These are phyloP conservation scores for Sebastes fasciatus DNA, from an alignment of 2,113 vertebrate species.

Conservation along the genomic window DNA sequence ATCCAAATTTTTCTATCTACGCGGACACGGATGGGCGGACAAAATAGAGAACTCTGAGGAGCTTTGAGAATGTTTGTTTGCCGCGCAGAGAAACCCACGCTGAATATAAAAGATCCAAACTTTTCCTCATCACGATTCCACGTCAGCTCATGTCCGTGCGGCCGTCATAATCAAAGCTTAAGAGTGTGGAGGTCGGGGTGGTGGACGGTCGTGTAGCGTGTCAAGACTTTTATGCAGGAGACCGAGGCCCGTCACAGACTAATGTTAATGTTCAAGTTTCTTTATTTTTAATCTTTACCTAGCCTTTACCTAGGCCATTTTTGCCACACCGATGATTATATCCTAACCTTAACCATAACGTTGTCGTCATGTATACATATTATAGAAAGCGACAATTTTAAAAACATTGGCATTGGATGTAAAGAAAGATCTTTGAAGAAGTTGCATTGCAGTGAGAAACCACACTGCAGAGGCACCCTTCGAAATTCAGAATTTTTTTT, in stretches of 20 bases:
- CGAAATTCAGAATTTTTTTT: not conserved
- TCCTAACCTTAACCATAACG: not conserved
- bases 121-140: too few species aligned
- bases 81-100: too few species aligned
- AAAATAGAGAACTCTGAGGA: too few species aligned
- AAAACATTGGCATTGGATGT: not conserved
- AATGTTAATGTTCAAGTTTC: too few species aligned
- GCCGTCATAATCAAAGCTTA: too few species aligned
- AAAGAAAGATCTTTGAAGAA: not conserved
- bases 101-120: too few species aligned
- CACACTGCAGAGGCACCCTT: slow-evolving; percentile 35
- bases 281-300: not conserved
- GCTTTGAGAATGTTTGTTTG: too few species aligned
- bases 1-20: too few species aligned
- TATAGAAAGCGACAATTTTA: not conserved
- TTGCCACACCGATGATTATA: not conserved
- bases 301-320: not conserved
- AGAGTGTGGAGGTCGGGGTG: too few species aligned
- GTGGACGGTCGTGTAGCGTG: not conserved
- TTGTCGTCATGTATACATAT: not conserved
- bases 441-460: not conserved
- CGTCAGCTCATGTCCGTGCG: too few species aligned
- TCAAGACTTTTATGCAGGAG: not conserved
- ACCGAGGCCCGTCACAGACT: not conserved
- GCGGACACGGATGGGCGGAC: too few species aligned